Percentiles rank a stretch among this genome's conserved stretches.
Conservation (phyloP, 2,113 vertebrate genomes). For the Mustela nigripes region DNA sequence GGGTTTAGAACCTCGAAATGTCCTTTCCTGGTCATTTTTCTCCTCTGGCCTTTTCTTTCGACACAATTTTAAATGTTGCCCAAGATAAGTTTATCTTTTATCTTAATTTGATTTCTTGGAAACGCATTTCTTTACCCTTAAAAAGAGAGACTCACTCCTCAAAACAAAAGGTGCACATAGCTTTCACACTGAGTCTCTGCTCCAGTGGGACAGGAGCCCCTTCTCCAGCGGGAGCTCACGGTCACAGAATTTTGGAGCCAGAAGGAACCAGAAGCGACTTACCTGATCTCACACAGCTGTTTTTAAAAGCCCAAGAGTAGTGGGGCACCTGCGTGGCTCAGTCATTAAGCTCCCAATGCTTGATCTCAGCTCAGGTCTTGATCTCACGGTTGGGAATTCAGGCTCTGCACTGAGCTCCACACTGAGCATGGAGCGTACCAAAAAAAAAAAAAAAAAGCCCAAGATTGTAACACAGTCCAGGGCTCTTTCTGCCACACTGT, state of each 20-base stretch:
- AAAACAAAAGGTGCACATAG: background rate
- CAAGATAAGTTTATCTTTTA: background rate
- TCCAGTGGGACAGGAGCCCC: background rate
- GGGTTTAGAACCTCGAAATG: background rate
- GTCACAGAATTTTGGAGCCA: background rate
- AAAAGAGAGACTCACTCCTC: background rate
- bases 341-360: background rate
- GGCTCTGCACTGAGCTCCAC: background rate
- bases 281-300: background rate
- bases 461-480: fast-evolving
- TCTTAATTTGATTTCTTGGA: fast-evolving
- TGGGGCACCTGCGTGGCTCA: background rate
- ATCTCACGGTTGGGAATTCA: background rate
- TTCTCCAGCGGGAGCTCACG: background rate
- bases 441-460: background rate
- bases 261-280: background rate
- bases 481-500: fast-evolving
- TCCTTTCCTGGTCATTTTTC: background rate
- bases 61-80: background rate
- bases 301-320: background rate
- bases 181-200: background rate
- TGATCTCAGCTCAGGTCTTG: background rate
- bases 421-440: no score
- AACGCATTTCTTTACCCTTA: background rate
- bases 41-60: background rate